Conservation (phyloP, 1,140 invertebrate species). For the Diachasmimorpha longicaudata region DNA sequence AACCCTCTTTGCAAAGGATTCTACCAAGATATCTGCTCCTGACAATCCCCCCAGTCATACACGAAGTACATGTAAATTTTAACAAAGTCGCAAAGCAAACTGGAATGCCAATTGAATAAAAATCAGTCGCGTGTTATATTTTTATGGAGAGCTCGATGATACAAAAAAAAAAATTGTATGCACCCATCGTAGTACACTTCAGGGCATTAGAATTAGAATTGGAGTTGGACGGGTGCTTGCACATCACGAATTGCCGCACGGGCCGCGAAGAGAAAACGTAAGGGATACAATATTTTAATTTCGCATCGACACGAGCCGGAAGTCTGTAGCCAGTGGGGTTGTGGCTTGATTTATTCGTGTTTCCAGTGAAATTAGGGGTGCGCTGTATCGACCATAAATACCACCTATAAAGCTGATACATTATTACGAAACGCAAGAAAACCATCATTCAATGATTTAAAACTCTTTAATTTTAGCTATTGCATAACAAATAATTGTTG, state of each 20-base stretch:
- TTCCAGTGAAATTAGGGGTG: constrained; percentile 12
- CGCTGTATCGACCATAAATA: constrained; percentile 1
- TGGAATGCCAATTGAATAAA: constrained; percentile 36
- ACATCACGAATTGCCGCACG: constrained; percentile 37
- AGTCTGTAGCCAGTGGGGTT: constrained; percentile 6
- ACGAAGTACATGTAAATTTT: constrained; percentile 25
- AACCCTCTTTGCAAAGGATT: constrained; percentile 21
- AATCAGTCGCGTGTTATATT: constrained; percentile 50
- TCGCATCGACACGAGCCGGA: constrained; percentile 44
- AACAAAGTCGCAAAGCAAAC: constrained; percentile 2
- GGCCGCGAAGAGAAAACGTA: constrained; percentile 29
- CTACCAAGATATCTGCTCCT: not conserved
- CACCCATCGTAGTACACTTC: constrained; percentile 25
- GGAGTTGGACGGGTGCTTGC: constrained; percentile 45
- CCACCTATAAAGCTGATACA: not conserved
- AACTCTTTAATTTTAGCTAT: too few relatives aligned
- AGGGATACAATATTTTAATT: constrained; percentile 46
- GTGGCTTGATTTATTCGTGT: constrained; percentile 18
- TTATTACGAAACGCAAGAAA: not conserved
- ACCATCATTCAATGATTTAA: not conserved
- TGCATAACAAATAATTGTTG: too few relatives aligned
- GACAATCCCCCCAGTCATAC: not conserved
- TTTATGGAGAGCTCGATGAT: constrained; percentile 23
- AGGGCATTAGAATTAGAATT: constrained; percentile 57
- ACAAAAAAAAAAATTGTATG: constrained; percentile 32